Base-by-base conservation (phyloP, 92 coral and sea anemone species). In the Bergia sp. region DNA sequence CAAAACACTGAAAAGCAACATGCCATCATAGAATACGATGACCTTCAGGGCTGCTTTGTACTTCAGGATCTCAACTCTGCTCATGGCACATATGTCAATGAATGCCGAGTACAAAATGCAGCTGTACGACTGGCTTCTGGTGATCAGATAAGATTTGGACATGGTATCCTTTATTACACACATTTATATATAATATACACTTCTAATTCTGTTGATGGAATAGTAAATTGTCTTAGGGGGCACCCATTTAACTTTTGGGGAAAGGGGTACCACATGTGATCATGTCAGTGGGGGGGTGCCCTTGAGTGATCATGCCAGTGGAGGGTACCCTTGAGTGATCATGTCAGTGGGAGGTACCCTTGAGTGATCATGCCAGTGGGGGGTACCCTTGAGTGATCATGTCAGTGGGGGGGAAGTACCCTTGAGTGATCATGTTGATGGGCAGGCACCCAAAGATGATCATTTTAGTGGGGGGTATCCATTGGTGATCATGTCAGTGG, bases 101-200 rank as follows among this genome's bases (percentile, higher is more conserved):
- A 96, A 39, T 92, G 93, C 75, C 91, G 98, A 64, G 94, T 96
- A 9, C 98, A 96, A 88, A 96, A 96, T 87, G 96, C 98, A 37
- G 96, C 98, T 8, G 98, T 95, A 8, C 90, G 98, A 85, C 93
- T 96, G 85, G 98, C 98, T 47, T 84, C 94, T 64, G 98, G 98
- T 7, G 98, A 96, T 89, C 84, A 93, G 21, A 91, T 96, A 37
- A 91, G 96, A 79, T 96, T 96, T 93, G 98, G 98, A 29, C 94
- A 88, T 89, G 98, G 98, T 96, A 96, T 96, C 98, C 98, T 96
- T 94, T 86, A 53, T 12, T 53, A 53, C 9, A 5, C 58, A 12
- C 58, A 1, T 3, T 53, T 47, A 47, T 12, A 47, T 5, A 7
- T 12, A 47, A 2, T 29, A 29, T 29, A 29, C 29, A 29, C 29